Base-by-base conservation (phyloP, 2,888 invertebrate genomes). In the Acanthococcus lagerstroemiae region DNA sequence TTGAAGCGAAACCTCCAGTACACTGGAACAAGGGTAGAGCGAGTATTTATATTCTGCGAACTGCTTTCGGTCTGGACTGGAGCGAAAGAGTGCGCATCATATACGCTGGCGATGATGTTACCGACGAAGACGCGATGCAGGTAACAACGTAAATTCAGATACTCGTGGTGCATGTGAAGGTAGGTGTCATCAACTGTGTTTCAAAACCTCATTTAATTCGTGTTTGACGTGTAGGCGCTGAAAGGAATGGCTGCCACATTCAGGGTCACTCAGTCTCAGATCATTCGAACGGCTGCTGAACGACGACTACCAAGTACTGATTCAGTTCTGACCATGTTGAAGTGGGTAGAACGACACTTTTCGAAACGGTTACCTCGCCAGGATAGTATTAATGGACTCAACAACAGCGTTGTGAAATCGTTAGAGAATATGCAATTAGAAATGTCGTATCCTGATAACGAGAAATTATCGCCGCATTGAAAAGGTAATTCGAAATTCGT, bases 181-280 rank as follows among this genome's bases (percentile, higher is more conserved):
- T 6, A 52, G 52, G 9, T 52, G 12, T 30, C 6, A 30, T 30
- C 37, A 15, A 30, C 6, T 30, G 6, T 30, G 37, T 30, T 30
- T 30, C 6, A 9, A 15, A 30, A 15, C 15, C n/a, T 37, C 1
- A 37, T 37, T 37, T 37, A 9, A 37, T 3, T 37, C 37, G 12
- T 37, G 12, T 3, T 15, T 37, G 2, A 37, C n/a, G n/a, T 69
- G 44, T 74, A 91, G 90, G 90, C 91, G 0, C 78, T 92, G 66
- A 91, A 91, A 80, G 92, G 92, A 76, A 92, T 93, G 90, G 92
- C 92, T 0, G 88, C 90, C 1, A 92, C 92, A 3, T 93, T 93
- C 82, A 84, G 92, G 58, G 89, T 93, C 9, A 86, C 90, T 0
- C 86, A 89, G 0, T 90, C 90, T 0, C 82, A 84, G 73, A 90